Evolutionary conservation across 2,113 vertebrate genomes (phyloP).

Genomic region (Sinocyclocheilus anophthalmus): DNA sequence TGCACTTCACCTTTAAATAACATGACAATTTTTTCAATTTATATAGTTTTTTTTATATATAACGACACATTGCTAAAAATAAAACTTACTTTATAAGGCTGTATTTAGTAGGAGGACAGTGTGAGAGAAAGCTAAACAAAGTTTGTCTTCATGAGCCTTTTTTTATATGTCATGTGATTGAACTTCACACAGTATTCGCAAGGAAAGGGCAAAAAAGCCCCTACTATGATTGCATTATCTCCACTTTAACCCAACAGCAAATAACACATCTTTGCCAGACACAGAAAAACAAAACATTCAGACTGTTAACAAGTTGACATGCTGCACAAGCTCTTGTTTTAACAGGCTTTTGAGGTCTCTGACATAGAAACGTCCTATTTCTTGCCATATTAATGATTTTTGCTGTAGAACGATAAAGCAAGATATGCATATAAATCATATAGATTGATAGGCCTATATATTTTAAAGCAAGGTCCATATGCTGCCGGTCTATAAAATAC

Average conservation of each 20-base stretch:
- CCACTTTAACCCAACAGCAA: conserved; percentile 36
- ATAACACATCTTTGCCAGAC: neutral
- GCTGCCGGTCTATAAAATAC: neutral
- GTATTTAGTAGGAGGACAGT: neutral
- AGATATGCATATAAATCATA: neutral
- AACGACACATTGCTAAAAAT: neutral
- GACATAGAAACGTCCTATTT: neutral
- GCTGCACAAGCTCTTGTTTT: neutral
- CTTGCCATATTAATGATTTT: no score
- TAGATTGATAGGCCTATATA: neutral
- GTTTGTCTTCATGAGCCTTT: conserved; percentile 14
- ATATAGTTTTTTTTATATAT: neutral
- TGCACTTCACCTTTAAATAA: neutral
- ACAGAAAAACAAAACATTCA: neutral
- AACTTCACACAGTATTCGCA: neutral
- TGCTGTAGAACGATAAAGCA: neutral
- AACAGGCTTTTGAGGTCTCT: neutral
- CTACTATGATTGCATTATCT: conserved; percentile 50
- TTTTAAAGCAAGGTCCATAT: conserved; percentile 6
- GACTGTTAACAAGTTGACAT: neutral
- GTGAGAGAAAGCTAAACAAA: neutral
- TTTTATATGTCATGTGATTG: conserved; percentile 48
- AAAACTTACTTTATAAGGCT: neutral
- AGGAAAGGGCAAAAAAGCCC: conserved; percentile 40
- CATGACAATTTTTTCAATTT: neutral